Evolutionary conservation across 2,888 invertebrate genomes (phyloP), one percentile per base, ranked within the genome.

Genomic region (Conus canariensis): DNA sequence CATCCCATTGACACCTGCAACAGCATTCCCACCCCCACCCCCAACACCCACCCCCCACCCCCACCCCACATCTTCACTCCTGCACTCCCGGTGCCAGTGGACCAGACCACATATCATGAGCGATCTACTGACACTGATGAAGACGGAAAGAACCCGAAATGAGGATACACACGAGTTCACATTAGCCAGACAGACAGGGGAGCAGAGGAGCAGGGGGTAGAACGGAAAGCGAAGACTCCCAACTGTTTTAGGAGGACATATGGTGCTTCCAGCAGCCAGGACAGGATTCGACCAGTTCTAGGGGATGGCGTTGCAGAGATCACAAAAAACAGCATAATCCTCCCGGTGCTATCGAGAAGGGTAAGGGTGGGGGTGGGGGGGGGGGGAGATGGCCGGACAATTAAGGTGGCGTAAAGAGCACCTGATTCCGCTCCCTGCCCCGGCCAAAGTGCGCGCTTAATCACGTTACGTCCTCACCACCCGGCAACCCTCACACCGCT

Each of bases 361-460:
- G 6, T 9, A 4, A 19, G 77, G 77, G 30, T 30, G 30, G 2
- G 30, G 77, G 10, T 9, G 16, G 22, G 70, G 70, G n/a, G 70
- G 12, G 22, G 70, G 91, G 60, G 70, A 89, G 90, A 91, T 88
- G 88, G 60, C 87, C 64, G 89, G 82, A 82, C 87, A 89, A 91
- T 91, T 90, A 90, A 74, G 86, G 83, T 83, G 88, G 87, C 85
- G 88, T 87, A 86, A 85, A 74, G 82, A 56, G 83, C 89, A 89
- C 89, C 89, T 89, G 90, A 87, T 83, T 89, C 88, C 56, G 60
- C 86, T 80, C 85, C 87, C 59, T 22, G 59, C 88, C 9, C 86
- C 56, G 9, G 30, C 85, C 59, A 59, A 80, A 77, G 22, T 25
- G 22, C 56, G 59, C 22, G 60, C 30, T 10, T 80, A 87, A 90